Base-by-base conservation (phyloP, 2,797 vertebrate species). In the Limnodromus scolopaceus region DNA sequence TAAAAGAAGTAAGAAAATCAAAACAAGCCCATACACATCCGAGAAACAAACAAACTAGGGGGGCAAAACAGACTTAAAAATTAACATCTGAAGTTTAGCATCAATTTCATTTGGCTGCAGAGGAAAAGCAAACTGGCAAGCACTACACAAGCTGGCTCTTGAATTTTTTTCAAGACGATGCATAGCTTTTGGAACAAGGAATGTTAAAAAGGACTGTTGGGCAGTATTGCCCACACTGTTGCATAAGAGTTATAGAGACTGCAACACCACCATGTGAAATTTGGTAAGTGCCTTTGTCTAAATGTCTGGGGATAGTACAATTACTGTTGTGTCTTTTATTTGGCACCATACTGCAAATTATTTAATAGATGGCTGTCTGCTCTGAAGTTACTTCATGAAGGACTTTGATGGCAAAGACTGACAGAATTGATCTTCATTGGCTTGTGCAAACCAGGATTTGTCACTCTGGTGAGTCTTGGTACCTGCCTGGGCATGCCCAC, bases 101-200 rank as follows among this genome's bases (percentile, higher is more conserved):
- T 65, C 64, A 64, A 3, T 70, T 89, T 51, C 32, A n/a, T 77
- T 91, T 91, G 34, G 14, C 78, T 91, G 48, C 68, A 64, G 75
- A 87, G 60, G 36, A 79, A 84, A 82, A 84, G 20, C 51, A 82
- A 95, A 30, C 22, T 94, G 86, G 36, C 60, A 79, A 76, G 32
- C 66, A 68, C 36, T 64, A 63, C 63, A 68, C 41, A 91, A 84
- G 36, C 19, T 71, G 27, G 11, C 24, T 45, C 34, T 92, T 72
- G 58, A 82, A 11, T 28, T 30, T 76, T 75, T 48, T 75, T 43
- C 68, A 72, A 49, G 18, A 34, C 1, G 3, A 41, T 79, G 34
- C 27, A 30, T 28, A 10, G 53, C 60, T 85, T 79, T 66, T 48
- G 12, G 46, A 39, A 34, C 38, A 60, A 63, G 43, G 30, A 83